Evolutionary conservation across 2,888 invertebrate species (phyloP).

Genomic region (Torymus texanus): DNA sequence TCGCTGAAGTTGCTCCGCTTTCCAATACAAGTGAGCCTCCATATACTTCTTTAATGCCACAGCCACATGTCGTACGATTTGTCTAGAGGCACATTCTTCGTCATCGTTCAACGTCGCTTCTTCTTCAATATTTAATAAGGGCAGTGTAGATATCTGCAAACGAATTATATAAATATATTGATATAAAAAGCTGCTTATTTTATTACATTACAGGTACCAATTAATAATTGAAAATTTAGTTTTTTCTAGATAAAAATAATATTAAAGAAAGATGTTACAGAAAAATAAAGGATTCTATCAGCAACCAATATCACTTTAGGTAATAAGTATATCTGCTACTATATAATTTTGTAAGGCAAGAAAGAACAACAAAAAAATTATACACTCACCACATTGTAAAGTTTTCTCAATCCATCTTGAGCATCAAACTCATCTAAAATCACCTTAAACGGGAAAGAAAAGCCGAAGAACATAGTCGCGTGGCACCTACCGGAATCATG

Average conservation of each 20-base stretch:
- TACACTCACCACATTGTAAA: conserved; percentile 90
- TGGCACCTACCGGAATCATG: conserved; percentile 98
- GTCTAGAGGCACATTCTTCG: conserved; percentile 91
- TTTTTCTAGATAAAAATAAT: too few species aligned
- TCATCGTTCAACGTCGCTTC: conserved; percentile 84
- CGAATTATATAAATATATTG: too few species aligned
- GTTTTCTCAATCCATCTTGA: conserved; percentile 94
- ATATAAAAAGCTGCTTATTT: too few species aligned
- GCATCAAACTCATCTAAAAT: conserved; percentile 96
- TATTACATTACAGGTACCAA: too few species aligned
- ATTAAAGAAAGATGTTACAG: too few species aligned
- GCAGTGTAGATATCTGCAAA: conserved; percentile 86
- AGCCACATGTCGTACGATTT: conserved; percentile 93
- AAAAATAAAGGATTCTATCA: too few species aligned
- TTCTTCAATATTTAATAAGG: conserved; percentile 85
- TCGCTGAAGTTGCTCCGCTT: conserved; percentile 83
- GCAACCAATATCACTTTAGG: too few species aligned
- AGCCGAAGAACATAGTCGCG: conserved; percentile 98
- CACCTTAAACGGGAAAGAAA: conserved; percentile 94
- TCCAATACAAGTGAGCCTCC: conserved; percentile 90
- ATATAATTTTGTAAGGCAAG: too few species aligned
- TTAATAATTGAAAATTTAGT: too few species aligned
- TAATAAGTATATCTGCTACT: too few species aligned
- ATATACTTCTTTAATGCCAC: conserved; percentile 92
- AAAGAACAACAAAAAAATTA: too few species aligned